Evolutionary conservation across 2,797 vertebrate species (phyloP), one percentile per base, ranked within the genome.

Genomic region (Holocentrus rufus): DNA sequence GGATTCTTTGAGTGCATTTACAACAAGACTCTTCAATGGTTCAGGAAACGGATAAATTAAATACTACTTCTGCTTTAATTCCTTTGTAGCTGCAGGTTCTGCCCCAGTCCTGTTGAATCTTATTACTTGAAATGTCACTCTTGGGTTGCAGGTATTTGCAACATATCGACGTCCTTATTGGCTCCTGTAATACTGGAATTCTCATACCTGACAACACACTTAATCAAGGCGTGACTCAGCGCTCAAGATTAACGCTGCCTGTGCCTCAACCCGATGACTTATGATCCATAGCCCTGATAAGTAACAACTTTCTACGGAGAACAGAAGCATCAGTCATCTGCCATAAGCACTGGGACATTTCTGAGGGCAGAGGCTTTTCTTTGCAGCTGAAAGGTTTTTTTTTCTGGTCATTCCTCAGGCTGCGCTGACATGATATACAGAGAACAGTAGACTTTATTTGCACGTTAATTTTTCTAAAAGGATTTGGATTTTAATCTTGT

Each of bases 381-480:
- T 88, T 85, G 58, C 72, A 76, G 79, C 74, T 79, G 82, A 88
- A 80, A 90, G 90, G 72, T 87, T 90, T 87, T 90, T 87, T 90
- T 67, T 90, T 47, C 73, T 54, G 74, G 70, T 80, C 72, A 86
- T 92, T 91, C 90, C 84, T 88, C 85, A 82, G 83, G 18, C 88
- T 60, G 55, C 36, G 44, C 52, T 84, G 90, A 90, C 90, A 76
- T 92, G 80, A 80, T 78, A 87, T 82, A 90, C 81, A 90, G 72
- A 88, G 84, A 87, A 88, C 86, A 77, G 69, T 70, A 60, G 74
- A 80, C 71, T 85, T 83, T 79, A 70, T 69, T 87, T 69, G 77
- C 77, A 54, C 85, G 85, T 93, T 94, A 84, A 94, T 94, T 94
- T 92, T 93, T 91, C 86, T 88, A 91, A 94, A 94, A 93, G 91